These are phyloP conservation scores for Rutpela maculata DNA, from an alignment of 2,888 invertebrate genomes.

Conservation along the genomic window DNA sequence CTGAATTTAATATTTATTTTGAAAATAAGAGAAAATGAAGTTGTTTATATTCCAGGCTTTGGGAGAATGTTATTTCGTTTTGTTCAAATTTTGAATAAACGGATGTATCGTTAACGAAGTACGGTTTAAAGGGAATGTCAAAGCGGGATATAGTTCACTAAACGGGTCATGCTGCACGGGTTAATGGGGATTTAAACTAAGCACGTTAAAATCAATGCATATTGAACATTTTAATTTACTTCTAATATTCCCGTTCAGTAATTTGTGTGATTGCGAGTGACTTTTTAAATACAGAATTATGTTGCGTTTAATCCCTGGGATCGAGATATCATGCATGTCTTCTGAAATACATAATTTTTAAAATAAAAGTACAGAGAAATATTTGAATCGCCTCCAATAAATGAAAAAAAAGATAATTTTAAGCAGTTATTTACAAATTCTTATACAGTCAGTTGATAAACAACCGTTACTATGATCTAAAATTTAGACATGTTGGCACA, in stretches of 20 bases:
- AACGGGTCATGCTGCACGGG: neutral
- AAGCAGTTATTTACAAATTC: too few species aligned
- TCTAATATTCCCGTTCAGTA: neutral
- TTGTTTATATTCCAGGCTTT: neutral
- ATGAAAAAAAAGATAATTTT: too few species aligned
- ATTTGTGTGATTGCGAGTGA: neutral
- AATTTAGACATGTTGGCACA: too few species aligned
- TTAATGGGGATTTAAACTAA: neutral
- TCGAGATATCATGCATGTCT: too few species aligned
- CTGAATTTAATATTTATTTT: constrained; percentile 34
- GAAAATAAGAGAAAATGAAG: constrained; percentile 12
- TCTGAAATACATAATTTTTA: too few species aligned
- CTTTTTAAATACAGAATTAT: neutral
- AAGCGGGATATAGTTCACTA: neutral
- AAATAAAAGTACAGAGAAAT: too few species aligned
- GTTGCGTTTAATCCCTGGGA: too few species aligned
- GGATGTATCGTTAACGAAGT: neutral
- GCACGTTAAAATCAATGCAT: neutral
- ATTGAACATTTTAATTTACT: neutral
- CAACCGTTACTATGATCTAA: too few species aligned
- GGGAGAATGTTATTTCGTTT: neutral
- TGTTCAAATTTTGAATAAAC: neutral
- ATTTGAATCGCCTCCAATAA: too few species aligned
- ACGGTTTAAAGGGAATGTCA: neutral
- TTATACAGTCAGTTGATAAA: too few species aligned